Percentiles rank a stretch among this genome's conserved stretches.
phyloP scores from a whole-genome alignment of 2,888 invertebrate species.

The Acleris sparsana region DNA sequence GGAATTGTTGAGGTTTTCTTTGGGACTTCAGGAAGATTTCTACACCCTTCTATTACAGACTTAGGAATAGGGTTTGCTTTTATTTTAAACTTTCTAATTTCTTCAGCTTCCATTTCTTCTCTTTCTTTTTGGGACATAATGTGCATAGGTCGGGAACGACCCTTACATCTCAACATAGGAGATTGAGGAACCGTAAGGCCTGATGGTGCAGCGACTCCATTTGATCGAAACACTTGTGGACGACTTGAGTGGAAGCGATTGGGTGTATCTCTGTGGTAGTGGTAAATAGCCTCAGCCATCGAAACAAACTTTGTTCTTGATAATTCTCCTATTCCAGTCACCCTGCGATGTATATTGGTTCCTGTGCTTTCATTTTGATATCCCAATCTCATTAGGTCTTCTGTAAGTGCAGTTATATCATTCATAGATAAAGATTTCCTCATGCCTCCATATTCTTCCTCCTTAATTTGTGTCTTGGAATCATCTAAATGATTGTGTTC shows the following conservation, averaged over 20 bases:
- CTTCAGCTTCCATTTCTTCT: constrained; percentile 85
- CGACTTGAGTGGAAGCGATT: constrained; percentile 77
- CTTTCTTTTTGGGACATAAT: constrained; percentile 84
- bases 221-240: constrained; percentile 57
- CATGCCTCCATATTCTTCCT: constrained; percentile 55
- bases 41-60: constrained; percentile 80
- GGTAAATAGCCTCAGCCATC: constrained; percentile 83
- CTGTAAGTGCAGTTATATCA: constrained; percentile 58
- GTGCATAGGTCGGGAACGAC: constrained; percentile 79
- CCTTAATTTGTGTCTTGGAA: constrained; percentile 46
- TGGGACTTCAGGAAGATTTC: constrained; percentile 73
- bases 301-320: constrained; percentile 80
- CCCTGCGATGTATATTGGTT: constrained; percentile 51
- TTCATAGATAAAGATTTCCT: constrained; percentile 73
- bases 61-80: constrained; percentile 87
- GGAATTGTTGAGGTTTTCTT: constrained; percentile 84
- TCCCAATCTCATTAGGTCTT: constrained; percentile 17
- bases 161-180: constrained; percentile 80
- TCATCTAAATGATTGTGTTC: constrained; percentile 59
- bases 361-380: constrained; percentile 45
- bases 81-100: constrained; percentile 86
- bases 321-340: constrained; percentile 52
- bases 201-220: constrained; percentile 48
- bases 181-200: constrained; percentile 79
- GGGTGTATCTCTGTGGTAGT: constrained; percentile 84